Conservation (phyloP, 2,113 vertebrate species). For the Heliornis fulica region DNA sequence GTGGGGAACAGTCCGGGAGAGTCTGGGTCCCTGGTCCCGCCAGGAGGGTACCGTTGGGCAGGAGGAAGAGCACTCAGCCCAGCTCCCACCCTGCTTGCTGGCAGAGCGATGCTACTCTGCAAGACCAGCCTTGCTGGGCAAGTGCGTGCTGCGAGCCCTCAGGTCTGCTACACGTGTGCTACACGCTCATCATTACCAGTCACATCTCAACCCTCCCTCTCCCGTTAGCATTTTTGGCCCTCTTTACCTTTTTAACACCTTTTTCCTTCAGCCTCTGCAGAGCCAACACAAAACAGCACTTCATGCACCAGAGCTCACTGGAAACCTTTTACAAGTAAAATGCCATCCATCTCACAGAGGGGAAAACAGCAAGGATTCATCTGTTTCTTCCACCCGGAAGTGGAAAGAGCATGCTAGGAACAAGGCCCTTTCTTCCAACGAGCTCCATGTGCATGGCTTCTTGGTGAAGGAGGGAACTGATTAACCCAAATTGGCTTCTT, state of each 20-base stretch:
- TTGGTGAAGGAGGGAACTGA: neutral
- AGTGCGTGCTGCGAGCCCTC: accelerated
- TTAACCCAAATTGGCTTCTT: neutral
- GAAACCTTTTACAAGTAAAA: neutral
- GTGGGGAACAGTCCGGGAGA: neutral
- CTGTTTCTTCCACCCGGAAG: neutral
- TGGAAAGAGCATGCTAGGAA: neutral
- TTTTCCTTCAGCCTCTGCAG: neutral
- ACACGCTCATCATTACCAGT: accelerated
- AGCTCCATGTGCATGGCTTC: neutral
- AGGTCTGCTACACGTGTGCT: accelerated
- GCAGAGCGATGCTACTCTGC: neutral
- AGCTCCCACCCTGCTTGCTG: neutral
- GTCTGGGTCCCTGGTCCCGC: neutral
- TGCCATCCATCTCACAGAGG: too few relatives aligned
- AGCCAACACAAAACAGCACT: neutral
- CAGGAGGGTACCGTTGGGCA: neutral
- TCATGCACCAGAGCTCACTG: neutral
- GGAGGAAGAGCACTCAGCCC: neutral
- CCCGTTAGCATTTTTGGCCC: accelerated
- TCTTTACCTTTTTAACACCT: neutral
- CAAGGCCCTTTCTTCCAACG: neutral
- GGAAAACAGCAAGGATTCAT: neutral
- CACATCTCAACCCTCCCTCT: neutral
- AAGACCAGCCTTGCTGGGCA: accelerated